Conservation (phyloP, 2,888 invertebrate species). For the Watsonalla cultraria region DNA sequence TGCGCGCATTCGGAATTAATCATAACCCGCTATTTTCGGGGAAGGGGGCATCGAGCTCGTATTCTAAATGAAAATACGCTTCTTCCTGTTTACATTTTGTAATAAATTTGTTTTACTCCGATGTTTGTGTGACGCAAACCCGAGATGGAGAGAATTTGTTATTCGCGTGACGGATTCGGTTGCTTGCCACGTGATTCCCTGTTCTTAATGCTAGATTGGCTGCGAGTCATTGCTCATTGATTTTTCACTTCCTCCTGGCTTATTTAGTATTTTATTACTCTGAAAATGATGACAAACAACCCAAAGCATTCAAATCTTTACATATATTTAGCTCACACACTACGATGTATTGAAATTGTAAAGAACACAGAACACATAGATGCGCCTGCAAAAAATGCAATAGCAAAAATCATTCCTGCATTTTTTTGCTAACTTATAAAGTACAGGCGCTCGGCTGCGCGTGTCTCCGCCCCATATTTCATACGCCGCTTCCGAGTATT, state of each 20-base stretch:
- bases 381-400: constrained; percentile 22
- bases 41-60: constrained; percentile 61
- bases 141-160: constrained; percentile 40
- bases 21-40: constrained; percentile 77
- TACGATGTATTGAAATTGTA: too few species aligned
- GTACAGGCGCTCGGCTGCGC: constrained; percentile 10
- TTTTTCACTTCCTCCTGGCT: not conserved
- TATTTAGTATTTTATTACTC: too few species aligned
- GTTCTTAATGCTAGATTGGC: constrained; percentile 1
- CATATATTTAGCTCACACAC: too few species aligned
- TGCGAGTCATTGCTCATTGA: not conserved
- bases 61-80: constrained; percentile 78
- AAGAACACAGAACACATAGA: not conserved
- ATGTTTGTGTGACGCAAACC: constrained; percentile 54
- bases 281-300: too few species aligned
- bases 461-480: not conserved
- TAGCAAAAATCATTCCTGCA: constrained; percentile 13
- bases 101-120: constrained; percentile 75
- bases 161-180: constrained; percentile 33
- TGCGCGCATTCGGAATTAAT: constrained; percentile 77
- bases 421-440: constrained; percentile 13
- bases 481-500: not conserved
- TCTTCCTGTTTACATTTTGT: constrained; percentile 79
- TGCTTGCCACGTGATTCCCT: constrained; percentile 18
- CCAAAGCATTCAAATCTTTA: too few species aligned